A percentile compares a stretch with the other conserved stretches of the same genome.
Evolutionary conservation across 2,797 vertebrate species (phyloP).

Genomic region (Cuculus canorus): DNA sequence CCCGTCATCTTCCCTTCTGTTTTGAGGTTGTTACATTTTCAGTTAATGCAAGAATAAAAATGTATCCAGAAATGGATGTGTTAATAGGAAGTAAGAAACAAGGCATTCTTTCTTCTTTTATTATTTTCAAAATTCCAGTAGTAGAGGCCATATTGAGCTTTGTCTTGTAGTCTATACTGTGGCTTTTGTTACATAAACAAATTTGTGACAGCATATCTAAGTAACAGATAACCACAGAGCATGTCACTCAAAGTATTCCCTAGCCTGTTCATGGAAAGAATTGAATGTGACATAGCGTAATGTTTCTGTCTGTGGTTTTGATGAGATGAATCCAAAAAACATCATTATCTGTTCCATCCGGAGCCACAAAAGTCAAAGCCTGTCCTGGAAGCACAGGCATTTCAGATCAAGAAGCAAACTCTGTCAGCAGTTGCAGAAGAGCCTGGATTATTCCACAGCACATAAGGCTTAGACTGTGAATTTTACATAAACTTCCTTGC

Average conservation of each 20-base stretch:
- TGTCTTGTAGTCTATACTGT: background rate
- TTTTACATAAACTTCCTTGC: background rate
- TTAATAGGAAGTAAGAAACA: slow-evolving; percentile 9
- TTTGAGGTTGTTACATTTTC: background rate
- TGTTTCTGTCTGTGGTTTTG: slow-evolving; percentile 30
- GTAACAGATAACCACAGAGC: background rate
- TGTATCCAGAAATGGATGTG: background rate
- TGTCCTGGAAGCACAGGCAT: background rate
- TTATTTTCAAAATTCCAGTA: background rate
- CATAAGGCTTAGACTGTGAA: background rate
- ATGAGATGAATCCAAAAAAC: slow-evolving; percentile 20
- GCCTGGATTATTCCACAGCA: background rate
- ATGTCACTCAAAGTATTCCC: background rate
- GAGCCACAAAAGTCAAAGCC: background rate
- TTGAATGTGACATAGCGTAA: background rate
- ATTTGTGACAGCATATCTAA: background rate
- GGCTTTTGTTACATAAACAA: background rate
- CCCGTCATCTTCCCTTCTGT: slow-evolving; percentile 16
- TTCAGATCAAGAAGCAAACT: background rate
- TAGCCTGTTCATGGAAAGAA: background rate
- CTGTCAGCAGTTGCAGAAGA: background rate
- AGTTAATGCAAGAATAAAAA: background rate
- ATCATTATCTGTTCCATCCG: background rate
- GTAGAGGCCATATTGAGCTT: background rate
- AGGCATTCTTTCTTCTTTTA: background rate